Conservation (phyloP, 2,113 vertebrate genomes). For the Sciurus niger region DNA sequence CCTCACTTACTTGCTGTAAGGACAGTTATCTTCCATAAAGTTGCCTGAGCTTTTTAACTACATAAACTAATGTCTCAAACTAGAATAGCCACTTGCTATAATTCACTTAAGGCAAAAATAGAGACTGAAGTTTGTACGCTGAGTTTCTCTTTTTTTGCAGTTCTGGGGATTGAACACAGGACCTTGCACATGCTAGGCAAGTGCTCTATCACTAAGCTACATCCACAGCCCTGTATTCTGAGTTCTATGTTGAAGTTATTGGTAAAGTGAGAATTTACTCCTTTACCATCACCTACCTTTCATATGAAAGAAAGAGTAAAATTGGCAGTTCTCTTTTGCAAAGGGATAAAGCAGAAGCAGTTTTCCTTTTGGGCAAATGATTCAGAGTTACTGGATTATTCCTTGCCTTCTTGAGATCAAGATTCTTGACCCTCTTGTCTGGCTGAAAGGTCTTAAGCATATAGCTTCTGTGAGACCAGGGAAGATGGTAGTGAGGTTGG, state of each 20-base stretch:
- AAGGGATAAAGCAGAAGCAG: background rate
- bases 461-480: constrained; percentile 36
- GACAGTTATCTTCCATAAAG: background rate
- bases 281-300: background rate
- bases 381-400: background rate
- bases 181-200: no score
- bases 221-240: background rate
- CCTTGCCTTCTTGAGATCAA: background rate
- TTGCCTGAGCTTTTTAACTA: constrained; percentile 22
- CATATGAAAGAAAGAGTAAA: background rate
- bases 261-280: background rate
- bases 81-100: constrained; percentile 20
- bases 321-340: background rate
- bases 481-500: background rate
- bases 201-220: no score
- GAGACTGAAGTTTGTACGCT: background rate
- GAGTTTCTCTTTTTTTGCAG: background rate
- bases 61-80: background rate
- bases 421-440: constrained; percentile 17
- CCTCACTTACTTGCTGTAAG: background rate
- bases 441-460: background rate
- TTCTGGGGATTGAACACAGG: no score
- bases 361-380: constrained; percentile 39
- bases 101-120: constrained; percentile 56
- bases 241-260: constrained; percentile 58